These are phyloP conservation scores for Archocentrus centrarchus DNA, from an alignment of 2,113 vertebrate genomes.

Conservation along the genomic window DNA sequence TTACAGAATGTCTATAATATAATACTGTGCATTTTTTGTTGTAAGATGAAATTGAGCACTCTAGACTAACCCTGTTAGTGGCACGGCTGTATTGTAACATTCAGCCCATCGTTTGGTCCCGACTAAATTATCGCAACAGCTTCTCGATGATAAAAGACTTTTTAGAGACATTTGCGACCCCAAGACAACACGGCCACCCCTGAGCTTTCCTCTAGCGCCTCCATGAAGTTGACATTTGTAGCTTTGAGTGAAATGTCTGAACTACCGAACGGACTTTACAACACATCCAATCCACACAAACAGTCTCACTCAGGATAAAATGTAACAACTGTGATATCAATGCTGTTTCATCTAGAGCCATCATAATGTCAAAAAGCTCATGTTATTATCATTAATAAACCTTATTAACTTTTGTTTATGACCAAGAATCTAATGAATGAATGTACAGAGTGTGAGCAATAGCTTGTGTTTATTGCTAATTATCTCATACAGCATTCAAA, in stretches of 20 bases:
- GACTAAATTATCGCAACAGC: not conserved
- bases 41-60: not conserved
- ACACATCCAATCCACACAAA: not conserved
- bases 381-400: not conserved
- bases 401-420: not conserved
- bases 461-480: not conserved
- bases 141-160: not conserved
- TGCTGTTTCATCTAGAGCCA: not conserved
- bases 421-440: not conserved
- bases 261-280: not conserved
- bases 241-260: not conserved
- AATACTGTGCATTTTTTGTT: not conserved
- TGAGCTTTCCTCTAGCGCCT: not conserved
- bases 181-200: not conserved
- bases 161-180: not conserved
- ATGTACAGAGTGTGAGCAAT: not conserved
- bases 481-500: not conserved
- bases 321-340: not conserved
- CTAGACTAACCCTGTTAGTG: not conserved
- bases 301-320: not conserved
- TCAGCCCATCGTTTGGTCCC: not conserved
- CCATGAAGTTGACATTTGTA: not conserved
- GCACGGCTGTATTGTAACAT: not conserved
- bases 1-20: not conserved
- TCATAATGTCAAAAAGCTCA: not conserved